Evolutionary conservation across 30 jellyfish, hydroid and myxozoan genomes (phyloP).

Genomic region (Hydractinia symbiolongicarpus): DNA sequence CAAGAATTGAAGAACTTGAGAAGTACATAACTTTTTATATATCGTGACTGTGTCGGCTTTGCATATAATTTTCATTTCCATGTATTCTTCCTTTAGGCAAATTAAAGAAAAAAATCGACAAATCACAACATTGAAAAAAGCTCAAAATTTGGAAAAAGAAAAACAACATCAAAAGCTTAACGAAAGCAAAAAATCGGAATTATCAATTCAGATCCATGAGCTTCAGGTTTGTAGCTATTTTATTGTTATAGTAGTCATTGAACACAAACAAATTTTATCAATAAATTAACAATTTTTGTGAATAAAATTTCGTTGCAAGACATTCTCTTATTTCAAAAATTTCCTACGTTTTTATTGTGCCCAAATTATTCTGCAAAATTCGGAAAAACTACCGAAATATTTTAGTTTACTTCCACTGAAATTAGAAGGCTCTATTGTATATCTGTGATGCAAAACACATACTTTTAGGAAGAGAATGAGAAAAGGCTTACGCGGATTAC

Average conservation of each 20-base stretch:
- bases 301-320: too few species aligned
- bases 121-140: constrained; percentile 43
- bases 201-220: constrained; percentile 17
- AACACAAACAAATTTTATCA: too few species aligned
- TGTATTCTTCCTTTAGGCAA: constrained; percentile 41
- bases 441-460: too few species aligned
- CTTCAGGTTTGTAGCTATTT: neutral
- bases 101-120: constrained; percentile 65
- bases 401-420: too few species aligned
- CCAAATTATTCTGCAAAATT: too few species aligned
- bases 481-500: constrained; percentile 67
- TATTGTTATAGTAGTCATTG: too few species aligned
- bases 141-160: constrained; percentile 52
- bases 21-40: constrained; percentile 26
- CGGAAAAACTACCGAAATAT: too few species aligned
- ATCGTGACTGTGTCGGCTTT: neutral
- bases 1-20: constrained; percentile 62
- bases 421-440: too few species aligned
- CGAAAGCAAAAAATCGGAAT: constrained; percentile 45
- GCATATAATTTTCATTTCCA: neutral
- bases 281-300: too few species aligned
- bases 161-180: constrained; percentile 58
- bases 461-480: constrained; percentile 45
- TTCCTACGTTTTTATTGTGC: too few species aligned
- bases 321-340: too few species aligned